Evolutionary conservation across 2,888 invertebrate species (phyloP).

Genomic region (Hymenopus coronatus): DNA sequence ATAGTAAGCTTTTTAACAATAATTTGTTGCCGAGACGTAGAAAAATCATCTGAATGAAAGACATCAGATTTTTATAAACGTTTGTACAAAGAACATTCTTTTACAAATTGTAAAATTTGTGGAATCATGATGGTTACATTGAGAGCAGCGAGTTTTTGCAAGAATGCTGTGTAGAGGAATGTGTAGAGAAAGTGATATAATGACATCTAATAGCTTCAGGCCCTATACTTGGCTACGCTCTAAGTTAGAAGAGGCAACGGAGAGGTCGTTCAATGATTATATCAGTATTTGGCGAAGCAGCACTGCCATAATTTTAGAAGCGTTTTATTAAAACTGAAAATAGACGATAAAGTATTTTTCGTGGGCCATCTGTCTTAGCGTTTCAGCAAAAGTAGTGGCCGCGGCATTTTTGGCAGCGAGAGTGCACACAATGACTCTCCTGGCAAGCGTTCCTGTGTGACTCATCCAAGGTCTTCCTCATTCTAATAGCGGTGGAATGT

Average conservation of each 20-base stretch:
- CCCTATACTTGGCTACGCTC: no score
- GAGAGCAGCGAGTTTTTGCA: no score
- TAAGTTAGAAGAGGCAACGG: not conserved
- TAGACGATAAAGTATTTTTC: not conserved
- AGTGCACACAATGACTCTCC: not conserved
- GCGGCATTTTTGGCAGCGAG: not conserved
- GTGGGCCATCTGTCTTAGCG: not conserved
- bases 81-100: no score
- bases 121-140: no score
- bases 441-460: not conserved
- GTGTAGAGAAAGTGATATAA: no score
- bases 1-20: no score
- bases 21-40: no score
- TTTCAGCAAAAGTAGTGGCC: not conserved
- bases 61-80: no score
- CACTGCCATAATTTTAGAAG: not conserved
- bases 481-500: constrained; percentile 5
- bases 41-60: no score
- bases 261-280: not conserved
- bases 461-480: not conserved
- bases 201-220: no score
- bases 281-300: not conserved
- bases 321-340: not conserved
- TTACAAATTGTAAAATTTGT: no score
- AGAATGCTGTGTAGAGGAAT: no score